Base-by-base conservation (phyloP, 2,113 vertebrate genomes). In the Alligator sinensis region DNA sequence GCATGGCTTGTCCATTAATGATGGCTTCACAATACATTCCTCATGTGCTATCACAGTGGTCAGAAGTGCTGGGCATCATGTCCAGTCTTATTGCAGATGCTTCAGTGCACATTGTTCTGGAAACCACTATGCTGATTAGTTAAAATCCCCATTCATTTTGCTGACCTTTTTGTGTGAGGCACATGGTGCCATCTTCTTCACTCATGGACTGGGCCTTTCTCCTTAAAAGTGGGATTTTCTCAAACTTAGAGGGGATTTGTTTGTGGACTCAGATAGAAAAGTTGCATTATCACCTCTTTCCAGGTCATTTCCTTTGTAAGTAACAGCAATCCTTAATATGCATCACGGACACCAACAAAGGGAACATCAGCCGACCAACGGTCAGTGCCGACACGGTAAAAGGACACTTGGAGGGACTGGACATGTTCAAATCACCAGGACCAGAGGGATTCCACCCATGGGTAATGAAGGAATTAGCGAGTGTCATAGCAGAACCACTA, bases 81-180 rank as follows among this genome's bases (percentile, higher is more conserved):
- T 84, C 55, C 14, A 64, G 70, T 17, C 1, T 58, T 14, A 13
- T 34, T 64, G 27, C 72, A 77, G 0, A 16, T 72, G 12, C 38
- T 19, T 27, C 2, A 11, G 17, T 81, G 64, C 11, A 5, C 3
- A 15, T 64, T 64, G 6, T 14, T 77, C 24, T 25, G 9, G 27
- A 22, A 57, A 5, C 47, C 21, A 24, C 28, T 22, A 11, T 8
- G 38, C 70, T 80, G 24, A 16, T 34, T 11, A 19, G 34, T 64
- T 25, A 60, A 25, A 64, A 34, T 18, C 62, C 28, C 58, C 60
- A 38, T 11, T 5, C 6, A 28, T 24, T 24, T 18, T 38, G 15
- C 18, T 34, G 22, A 61, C 4, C 9, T 0, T 0, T 18, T 2
- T 0, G 0, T 15, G n/a, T 57, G 72, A 47, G 14, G 64, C 25